Evolutionary conservation across 1,140 invertebrate species (phyloP), one percentile per base, ranked within the genome.

Genomic region (Sarcophaga bullata): DNA sequence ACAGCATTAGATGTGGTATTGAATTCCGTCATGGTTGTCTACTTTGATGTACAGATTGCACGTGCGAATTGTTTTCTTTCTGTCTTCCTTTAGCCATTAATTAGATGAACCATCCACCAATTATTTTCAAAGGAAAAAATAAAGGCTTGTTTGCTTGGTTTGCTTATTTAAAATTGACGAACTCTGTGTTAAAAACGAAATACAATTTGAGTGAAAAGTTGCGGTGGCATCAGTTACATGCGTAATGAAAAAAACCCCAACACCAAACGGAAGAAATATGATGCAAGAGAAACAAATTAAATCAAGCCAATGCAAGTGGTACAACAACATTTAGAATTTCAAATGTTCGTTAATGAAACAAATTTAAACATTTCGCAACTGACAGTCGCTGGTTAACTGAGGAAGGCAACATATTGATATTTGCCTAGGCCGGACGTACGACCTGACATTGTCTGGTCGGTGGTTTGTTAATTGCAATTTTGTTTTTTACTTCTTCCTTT

Each of bases 401-500:
- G n/a, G n/a, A n/a, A n/a, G n/a, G n/a, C n/a, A n/a, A 3, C 62
- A 19, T 9, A 0, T 68, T n/a, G 17, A 17, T 9, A 8, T 68
- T 19, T 68, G 17, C 19, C 17, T 7, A 25, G n/a, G 19, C 62
- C 19, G 17, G n/a, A 17, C n/a, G 25, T 2, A 37, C 19, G 62
- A 19, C 19, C 15, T 62, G 54, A 7, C 54, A 6, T 1, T 15
- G 54, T 11, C 54, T n/a, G 62, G 62, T 25, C 62, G 9, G 62
- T 68, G 62, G 62, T 68, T 68, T 68, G 19, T 25, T 68, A 68
- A 68, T 68, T 68, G 62, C 62, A 68, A 68, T 17, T 68, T 68
- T 58, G 52, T 68, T 68, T 19, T 17, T 68, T n/a, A n/a, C 7
- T 68, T 68, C 11, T 0, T 68, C 19, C 9, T 68, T 68, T 0